phyloP scores from a whole-genome alignment of 2,888 invertebrate species.

The Lithodes maja region DNA sequence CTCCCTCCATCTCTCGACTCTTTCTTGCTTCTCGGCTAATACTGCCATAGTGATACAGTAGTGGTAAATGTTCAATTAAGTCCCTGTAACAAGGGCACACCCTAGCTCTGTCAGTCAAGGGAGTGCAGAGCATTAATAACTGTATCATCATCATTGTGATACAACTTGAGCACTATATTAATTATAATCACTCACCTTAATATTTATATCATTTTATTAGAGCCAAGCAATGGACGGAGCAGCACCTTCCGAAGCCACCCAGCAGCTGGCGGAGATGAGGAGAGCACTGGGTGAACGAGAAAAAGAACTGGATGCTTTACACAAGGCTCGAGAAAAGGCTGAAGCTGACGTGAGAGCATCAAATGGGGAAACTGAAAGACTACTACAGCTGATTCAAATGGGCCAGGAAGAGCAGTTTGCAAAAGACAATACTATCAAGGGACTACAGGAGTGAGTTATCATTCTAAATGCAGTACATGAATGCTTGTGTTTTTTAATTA shows the following conservation, averaged over 20 bases:
- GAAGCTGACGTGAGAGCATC: slow-evolving; percentile 59
- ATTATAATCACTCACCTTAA: no score
- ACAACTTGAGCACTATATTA: no score
- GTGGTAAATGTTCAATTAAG: no score
- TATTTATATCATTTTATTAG: neutral
- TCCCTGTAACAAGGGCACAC: no score
- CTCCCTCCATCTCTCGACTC: no score
- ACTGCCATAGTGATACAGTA: no score
- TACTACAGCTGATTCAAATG: slow-evolving; percentile 73
- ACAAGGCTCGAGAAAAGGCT: slow-evolving; percentile 92
- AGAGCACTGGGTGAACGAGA: slow-evolving; percentile 65
- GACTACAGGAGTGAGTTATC: slow-evolving; percentile 73
- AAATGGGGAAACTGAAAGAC: slow-evolving; percentile 73
- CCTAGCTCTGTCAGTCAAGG: no score
- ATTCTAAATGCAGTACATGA: neutral
- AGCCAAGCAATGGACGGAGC: slow-evolving; percentile 61
- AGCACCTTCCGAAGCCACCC: slow-evolving; percentile 62
- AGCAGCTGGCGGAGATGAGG: slow-evolving; percentile 67
- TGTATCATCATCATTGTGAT: no score
- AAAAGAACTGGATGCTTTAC: slow-evolving; percentile 85
- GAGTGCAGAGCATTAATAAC: no score
- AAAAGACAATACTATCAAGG: slow-evolving; percentile 73
- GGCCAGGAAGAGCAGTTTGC: slow-evolving; percentile 73
- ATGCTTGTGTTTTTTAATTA: no score
- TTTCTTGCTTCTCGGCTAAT: no score